Base-by-base conservation (phyloP, 2,797 vertebrate species). In the Philypnodon macrostomus region DNA sequence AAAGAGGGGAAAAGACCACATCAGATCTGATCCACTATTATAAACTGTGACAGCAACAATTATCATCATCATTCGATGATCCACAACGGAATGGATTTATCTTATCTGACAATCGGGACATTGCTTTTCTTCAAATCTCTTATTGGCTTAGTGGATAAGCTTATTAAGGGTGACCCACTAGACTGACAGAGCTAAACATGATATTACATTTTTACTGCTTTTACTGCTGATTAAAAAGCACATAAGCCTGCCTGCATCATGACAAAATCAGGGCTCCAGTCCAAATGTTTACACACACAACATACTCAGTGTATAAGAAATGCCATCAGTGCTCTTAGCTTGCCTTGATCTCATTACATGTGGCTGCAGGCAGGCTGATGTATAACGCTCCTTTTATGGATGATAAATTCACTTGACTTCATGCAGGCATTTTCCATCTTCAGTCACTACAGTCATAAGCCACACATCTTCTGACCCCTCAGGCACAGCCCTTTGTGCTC, bases 31-130 rank as follows among this genome's bases (percentile, higher is more conserved):
- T 77, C 55, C 70, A 44, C 40, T 15, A 37, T 36, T 51, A 52
- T 42, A 66, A 77, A 76, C 61, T 67, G 75, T 75, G 81, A 87
- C 78, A 61, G 61, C 18, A 45, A 70, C 75, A 64, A 80, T 80
- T 80, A 75, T 73, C 60, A 50, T 73, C 61, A 27, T 21, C 14
- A 34, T 44, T 13, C 53, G 63, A 50, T 55, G 0, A 35, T 49
- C 69, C 55, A 48, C 47, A 46, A 41, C 47, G 63, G 63, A 77
- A 79, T 67, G 71, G 80, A 71, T 77, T 80, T 67, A 73, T 85
- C 72, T 81, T 83, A 87, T 87, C 85, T 72, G 73, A 75, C 74
- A 67, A 83, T 86, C 85, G 71, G 70, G 65, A 83, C 81, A 76
- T 66, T 47, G 72, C 68, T 77, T 73, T 77, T 67, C 76, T 76